Evolutionary conservation across 2,113 vertebrate species (phyloP).

Genomic region (Tamias sibiricus): DNA sequence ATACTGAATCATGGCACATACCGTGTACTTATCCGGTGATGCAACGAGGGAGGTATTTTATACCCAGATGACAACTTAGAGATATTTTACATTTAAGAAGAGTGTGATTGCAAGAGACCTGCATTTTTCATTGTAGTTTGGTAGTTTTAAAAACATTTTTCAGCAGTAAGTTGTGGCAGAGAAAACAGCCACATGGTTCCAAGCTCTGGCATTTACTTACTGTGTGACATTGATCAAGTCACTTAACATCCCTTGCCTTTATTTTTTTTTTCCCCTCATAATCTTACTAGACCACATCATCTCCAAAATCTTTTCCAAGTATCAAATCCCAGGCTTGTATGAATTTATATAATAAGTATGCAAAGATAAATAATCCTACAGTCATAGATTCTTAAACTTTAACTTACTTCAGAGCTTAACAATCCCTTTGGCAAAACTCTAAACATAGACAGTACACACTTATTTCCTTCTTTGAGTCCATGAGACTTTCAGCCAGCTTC

Average conservation of each 20-base stretch:
- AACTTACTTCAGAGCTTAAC: background rate
- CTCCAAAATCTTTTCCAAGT: background rate
- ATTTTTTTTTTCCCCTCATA: background rate
- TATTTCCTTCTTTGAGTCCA: background rate
- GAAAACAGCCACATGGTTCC: background rate
- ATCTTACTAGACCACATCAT: background rate
- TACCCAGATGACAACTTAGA: background rate
- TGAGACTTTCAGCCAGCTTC: background rate
- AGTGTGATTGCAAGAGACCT: background rate
- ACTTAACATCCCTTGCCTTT: background rate
- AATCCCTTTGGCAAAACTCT: background rate
- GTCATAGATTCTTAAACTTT: background rate
- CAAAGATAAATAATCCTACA: background rate
- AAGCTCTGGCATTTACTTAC: background rate
- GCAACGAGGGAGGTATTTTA: background rate
- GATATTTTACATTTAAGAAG: background rate
- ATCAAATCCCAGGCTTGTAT: background rate
- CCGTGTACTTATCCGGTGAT: background rate
- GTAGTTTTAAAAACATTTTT: background rate
- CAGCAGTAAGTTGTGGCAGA: background rate
- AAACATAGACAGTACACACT: background rate
- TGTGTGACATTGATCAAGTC: background rate
- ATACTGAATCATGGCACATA: background rate
- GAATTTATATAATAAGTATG: background rate
- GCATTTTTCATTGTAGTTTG: background rate